Conservation (phyloP, 2,797 vertebrate species). For the Streptopelia turtur region DNA sequence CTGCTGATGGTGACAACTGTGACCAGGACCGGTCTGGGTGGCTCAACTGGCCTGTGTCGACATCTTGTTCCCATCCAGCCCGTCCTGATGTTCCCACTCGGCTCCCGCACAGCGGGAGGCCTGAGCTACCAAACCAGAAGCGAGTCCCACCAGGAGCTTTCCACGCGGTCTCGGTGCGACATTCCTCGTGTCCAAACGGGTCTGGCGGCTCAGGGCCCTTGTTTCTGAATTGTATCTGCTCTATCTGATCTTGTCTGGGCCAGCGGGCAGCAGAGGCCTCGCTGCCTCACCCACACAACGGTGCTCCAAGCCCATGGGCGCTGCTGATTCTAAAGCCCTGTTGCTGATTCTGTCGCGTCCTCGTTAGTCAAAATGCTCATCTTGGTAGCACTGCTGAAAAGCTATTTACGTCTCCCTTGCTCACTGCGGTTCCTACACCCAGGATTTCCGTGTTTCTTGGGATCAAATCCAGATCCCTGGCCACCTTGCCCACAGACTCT, state of each 20-base stretch:
- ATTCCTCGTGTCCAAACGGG: not conserved
- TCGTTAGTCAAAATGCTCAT: not conserved
- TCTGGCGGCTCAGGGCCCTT: not conserved
- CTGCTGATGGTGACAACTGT: not conserved
- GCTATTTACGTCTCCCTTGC: not conserved
- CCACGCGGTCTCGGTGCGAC: not conserved
- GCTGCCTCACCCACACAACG: not conserved
- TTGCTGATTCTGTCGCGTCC: not conserved
- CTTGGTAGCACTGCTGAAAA: not conserved
- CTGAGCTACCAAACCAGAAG: not conserved
- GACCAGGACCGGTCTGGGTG: accelerated
- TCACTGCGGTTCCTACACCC: not conserved
- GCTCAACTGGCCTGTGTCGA: not conserved
- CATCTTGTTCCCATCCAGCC: not conserved
- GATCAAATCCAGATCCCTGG: not conserved
- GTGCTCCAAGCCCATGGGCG: not conserved
- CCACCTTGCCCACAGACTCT: not conserved
- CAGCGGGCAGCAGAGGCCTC: not conserved
- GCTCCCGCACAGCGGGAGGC: not conserved
- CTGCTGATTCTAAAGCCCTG: not conserved
- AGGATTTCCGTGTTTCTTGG: not conserved
- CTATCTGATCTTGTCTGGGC: not conserved
- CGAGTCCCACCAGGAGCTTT: not conserved
- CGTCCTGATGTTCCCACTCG: too few relatives aligned
- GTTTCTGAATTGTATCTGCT: not conserved